phyloP scores from a whole-genome alignment of 2,797 vertebrate species.

The Muscicapa striata region DNA sequence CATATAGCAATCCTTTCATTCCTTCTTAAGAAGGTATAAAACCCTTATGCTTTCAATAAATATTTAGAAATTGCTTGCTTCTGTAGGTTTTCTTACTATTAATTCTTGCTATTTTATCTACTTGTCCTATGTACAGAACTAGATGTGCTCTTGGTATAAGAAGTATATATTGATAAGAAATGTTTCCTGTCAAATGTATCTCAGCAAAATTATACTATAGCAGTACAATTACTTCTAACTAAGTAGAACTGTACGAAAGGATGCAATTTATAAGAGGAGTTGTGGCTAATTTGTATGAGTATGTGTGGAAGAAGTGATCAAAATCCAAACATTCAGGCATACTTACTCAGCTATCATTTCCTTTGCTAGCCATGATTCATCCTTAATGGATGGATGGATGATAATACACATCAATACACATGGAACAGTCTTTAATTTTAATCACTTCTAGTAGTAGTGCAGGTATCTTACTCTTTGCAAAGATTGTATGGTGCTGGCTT shows the following conservation, averaged over 20 bases:
- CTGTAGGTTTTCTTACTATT: not conserved
- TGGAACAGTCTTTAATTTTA: not conserved
- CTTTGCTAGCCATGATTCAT: not conserved
- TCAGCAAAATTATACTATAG: not conserved
- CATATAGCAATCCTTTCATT: not conserved
- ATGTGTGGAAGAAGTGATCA: not conserved
- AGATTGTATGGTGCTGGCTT: not conserved
- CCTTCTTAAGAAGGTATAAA: not conserved
- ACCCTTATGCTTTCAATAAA: not conserved
- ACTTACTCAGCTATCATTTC: not conserved
- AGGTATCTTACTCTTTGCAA: not conserved
- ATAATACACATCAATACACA: not conserved
- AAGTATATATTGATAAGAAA: not conserved
- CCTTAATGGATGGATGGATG: not conserved
- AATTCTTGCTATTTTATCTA: not conserved
- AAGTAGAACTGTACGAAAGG: not conserved
- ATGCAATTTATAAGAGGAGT: not conserved
- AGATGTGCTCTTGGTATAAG: not conserved
- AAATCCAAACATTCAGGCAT: not conserved
- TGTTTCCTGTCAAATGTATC: not conserved
- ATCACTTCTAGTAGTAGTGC: not conserved
- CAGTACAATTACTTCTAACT: not conserved
- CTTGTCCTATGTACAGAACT: not conserved
- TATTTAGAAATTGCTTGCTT: not conserved
- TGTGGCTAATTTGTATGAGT: not conserved